These are phyloP conservation scores for Maconellicoccus hirsutus DNA, from an alignment of 1,140 invertebrate genomes.

Conservation along the genomic window DNA sequence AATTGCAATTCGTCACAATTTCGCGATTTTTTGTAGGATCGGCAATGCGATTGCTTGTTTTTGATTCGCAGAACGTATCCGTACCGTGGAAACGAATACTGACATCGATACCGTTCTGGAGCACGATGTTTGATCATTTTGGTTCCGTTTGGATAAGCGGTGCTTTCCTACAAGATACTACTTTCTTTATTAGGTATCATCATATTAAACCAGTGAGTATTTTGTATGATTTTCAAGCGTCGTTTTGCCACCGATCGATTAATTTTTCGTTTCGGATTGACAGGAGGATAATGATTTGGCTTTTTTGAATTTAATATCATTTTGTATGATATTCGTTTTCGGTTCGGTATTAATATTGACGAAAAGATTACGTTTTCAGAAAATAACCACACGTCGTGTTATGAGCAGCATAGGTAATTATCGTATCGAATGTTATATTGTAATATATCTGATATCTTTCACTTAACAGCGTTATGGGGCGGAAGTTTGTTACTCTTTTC, in stretches of 20 bases:
- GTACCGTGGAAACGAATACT: neutral
- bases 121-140: neutral
- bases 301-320: too few species aligned
- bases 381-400: too few species aligned
- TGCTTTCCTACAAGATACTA: neutral
- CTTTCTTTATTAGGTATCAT: neutral
- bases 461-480: neutral
- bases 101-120: neutral
- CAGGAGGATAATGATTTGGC: too few species aligned
- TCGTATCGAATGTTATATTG: neutral
- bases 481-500: neutral
- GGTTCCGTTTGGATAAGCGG: neutral
- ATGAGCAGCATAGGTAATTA: too few species aligned
- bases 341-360: too few species aligned
- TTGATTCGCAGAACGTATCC: constrained; percentile 3
- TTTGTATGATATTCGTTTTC: too few species aligned
- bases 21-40: neutral
- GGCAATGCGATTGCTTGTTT: constrained; percentile 3
- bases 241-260: too few species aligned
- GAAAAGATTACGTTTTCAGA: too few species aligned
- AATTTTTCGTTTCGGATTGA: too few species aligned
- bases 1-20: neutral
- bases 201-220: neutral
- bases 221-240: too few species aligned
- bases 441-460: too few species aligned